Evolutionary conservation across 2,797 vertebrate species (phyloP).

Genomic region (Diplodus sargus): DNA sequence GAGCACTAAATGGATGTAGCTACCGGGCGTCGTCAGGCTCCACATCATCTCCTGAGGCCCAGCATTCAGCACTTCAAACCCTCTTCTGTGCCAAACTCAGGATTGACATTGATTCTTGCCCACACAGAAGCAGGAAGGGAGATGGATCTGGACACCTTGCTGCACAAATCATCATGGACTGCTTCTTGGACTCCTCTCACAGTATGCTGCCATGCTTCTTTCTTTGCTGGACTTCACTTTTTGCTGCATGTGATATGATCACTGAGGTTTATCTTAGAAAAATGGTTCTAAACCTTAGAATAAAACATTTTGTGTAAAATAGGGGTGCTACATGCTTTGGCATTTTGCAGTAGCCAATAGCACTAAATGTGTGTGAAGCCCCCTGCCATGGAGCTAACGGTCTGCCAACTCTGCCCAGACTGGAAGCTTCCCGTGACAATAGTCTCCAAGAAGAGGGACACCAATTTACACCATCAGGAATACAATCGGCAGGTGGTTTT

Average conservation of each 20-base stretch:
- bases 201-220: not conserved
- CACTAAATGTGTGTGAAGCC: too few relatives aligned
- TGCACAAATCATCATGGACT: not conserved
- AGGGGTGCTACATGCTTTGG: too few relatives aligned
- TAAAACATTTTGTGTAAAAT: too few relatives aligned
- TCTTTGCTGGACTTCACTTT: not conserved
- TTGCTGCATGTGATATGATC: not conserved
- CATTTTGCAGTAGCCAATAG: too few relatives aligned
- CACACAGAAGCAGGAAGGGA: not conserved
- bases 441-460: too few relatives aligned
- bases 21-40: conserved; percentile 39
- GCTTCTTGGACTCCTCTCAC: not conserved
- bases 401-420: too few relatives aligned
- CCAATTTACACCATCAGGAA: too few relatives aligned
- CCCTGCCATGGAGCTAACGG: too few relatives aligned
- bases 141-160: conserved; percentile 7
- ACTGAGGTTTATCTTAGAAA: not conserved
- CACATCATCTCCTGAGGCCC: conserved; percentile 40
- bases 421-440: too few relatives aligned
- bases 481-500: too few relatives aligned
- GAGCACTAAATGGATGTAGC: conserved; percentile 32
- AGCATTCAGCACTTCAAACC: conserved; percentile 20
- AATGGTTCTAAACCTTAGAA: not conserved
- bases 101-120: conserved; percentile 37
- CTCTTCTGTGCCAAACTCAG: conserved; percentile 37